A percentile compares a stretch with the other conserved stretches of the same genome.
Evolutionary conservation across 2,113 vertebrate species (phyloP).

Genomic region (Syrrhaptes paradoxus): DNA sequence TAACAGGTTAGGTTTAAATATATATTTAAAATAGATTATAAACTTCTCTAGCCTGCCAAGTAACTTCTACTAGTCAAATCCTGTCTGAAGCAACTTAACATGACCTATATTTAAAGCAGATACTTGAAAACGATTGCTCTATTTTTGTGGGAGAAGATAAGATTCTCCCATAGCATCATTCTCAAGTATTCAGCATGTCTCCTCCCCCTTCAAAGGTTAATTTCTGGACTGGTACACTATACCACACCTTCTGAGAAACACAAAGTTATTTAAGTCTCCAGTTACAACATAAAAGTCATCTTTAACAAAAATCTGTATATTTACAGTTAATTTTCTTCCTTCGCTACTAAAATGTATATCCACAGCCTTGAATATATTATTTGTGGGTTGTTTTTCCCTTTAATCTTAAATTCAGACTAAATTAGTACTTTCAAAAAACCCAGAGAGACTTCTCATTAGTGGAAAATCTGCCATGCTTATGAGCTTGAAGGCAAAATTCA

Average conservation of each 20-base stretch:
- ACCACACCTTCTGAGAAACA: background rate
- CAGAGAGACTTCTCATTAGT: background rate
- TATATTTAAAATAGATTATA: background rate
- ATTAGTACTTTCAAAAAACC: background rate
- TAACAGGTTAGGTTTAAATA: background rate
- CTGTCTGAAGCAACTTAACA: background rate
- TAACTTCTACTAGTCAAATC: background rate
- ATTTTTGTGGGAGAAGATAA: background rate
- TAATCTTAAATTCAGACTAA: constrained; percentile 39
- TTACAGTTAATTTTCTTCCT: background rate
- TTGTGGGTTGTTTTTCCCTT: background rate
- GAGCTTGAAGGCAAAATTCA: background rate
- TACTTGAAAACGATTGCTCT: background rate
- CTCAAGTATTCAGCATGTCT: background rate
- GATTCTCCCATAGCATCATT: background rate
- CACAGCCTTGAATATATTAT: background rate
- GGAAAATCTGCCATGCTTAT: background rate
- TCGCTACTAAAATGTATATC: background rate
- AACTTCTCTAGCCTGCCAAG: background rate
- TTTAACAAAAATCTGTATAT: background rate
- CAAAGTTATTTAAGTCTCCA: background rate
- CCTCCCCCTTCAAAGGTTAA: background rate
- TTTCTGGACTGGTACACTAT: background rate
- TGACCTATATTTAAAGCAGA: background rate
- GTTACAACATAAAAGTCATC: background rate